phyloP scores from a whole-genome alignment of 2,797 vertebrate species.

The Microhierax caerulescens region DNA sequence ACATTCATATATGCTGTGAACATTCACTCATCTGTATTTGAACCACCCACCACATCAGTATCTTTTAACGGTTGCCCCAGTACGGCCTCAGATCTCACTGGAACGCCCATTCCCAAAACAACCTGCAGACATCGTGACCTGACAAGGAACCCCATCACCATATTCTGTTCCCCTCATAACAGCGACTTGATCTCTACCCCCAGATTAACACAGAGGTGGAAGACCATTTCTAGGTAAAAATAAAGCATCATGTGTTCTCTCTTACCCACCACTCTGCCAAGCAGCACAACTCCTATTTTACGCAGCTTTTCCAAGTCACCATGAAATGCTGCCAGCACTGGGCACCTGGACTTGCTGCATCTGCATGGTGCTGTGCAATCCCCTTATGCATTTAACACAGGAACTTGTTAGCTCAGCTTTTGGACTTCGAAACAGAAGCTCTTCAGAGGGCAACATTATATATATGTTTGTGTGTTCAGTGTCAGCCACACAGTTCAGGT shows the following conservation, averaged over 20 bases:
- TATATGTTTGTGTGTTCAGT: accelerated
- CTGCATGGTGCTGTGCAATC: background rate
- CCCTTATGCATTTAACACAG: background rate
- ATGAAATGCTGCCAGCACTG: background rate
- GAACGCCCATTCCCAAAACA: background rate
- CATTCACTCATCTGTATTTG: background rate
- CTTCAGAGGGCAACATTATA: background rate
- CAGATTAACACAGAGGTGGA: background rate
- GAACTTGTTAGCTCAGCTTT: background rate
- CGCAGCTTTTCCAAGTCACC: background rate
- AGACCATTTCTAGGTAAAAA: background rate
- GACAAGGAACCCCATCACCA: background rate
- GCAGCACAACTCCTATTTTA: background rate
- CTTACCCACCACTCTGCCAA: background rate
- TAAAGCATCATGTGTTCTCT: background rate
- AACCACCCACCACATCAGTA: background rate
- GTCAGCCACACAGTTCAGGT: background rate
- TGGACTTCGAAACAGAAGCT: background rate
- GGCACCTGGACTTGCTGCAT: background rate
- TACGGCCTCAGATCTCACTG: background rate
- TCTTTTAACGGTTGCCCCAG: background rate
- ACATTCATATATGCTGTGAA: background rate
- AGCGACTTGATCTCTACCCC: background rate
- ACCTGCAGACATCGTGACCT: background rate
- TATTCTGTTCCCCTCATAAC: background rate